Base-by-base conservation (phyloP, 2,113 vertebrate genomes). In the Typhlomys cinereus region DNA sequence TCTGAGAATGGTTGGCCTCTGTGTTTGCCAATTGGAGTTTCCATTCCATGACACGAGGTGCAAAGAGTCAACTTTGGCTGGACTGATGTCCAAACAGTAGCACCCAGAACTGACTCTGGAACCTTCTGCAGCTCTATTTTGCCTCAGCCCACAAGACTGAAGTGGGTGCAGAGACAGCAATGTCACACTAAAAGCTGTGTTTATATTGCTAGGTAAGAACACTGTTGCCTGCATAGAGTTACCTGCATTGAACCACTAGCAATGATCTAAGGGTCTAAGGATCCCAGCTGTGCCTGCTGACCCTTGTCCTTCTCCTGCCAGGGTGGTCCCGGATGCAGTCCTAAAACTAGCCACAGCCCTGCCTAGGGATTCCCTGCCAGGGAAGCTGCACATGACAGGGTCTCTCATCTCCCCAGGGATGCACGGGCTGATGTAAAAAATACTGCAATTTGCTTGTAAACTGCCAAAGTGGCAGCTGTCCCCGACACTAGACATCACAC, bases 381-480 rank as follows among this genome's bases (percentile, higher is more conserved):
- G 57, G 76, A 80, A 57, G 9, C 85, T 69, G 66, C 79, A 0
- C 25, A 14, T 20, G 21, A 17, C 78, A 39, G 31, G 48, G 44
- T 76, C 85, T 90, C 66, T 7, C 29, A 79, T 64, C 21, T 34
- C 70, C 83, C 69, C 15, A 15, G 46, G 76, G 76, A 66, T 48
- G 12, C 36, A 50, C 29, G 7, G 34, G 64, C 82, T 67, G 13
- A 41, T 90, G 74, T 79, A 89, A 95, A 91, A 84, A 94, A 62
- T 61, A 14, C 82, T 57, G 82, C 84, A 27, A 57, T 90, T 88
- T 94, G 87, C 90, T 85, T 79, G 81, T 79, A 82, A 75, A 82
- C 89, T 81, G 52, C 52, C 82, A 34, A 78, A 79, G 82, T 17
- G 3, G n/a, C 70, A 90, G 93, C 85, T 95, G 90, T 78, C n/a